Percentiles rank a stretch among this genome's conserved stretches.
phyloP scores from a whole-genome alignment of 1,140 invertebrate genomes.

The Hermatobates lingyangjiaoensis region DNA sequence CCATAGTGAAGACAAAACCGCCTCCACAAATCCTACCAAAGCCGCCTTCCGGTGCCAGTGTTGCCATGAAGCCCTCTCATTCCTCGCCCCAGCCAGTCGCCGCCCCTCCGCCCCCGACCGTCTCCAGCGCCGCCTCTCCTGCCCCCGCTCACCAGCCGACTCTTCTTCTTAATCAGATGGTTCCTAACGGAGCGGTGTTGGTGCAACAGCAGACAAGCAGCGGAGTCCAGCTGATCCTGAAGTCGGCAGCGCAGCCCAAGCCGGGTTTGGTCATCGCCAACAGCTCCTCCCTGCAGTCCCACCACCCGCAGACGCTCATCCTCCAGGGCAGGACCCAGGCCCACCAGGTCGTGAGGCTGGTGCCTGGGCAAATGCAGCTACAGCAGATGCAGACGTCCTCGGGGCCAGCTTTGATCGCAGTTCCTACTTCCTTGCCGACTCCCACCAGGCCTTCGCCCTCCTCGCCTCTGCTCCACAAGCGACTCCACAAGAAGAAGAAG shows the following conservation, averaged over 20 bases:
- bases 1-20: neutral
- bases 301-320: slow-evolving; percentile 12
- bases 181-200: slow-evolving; percentile 20
- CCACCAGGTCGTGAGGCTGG: slow-evolving; percentile 18
- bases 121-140: neutral
- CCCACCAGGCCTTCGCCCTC: slow-evolving; percentile 5
- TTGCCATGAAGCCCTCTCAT: no score
- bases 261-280: slow-evolving; percentile 12
- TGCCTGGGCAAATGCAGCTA: slow-evolving; percentile 25
- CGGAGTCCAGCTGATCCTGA: slow-evolving; percentile 24
- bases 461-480: slow-evolving; percentile 12
- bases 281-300: slow-evolving; percentile 3
- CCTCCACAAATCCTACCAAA: neutral
- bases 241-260: slow-evolving; percentile 21
- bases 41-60: neutral
- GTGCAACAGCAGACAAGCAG: slow-evolving; percentile 24
- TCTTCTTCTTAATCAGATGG: slow-evolving; percentile 12
- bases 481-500: slow-evolving; percentile 29
- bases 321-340: slow-evolving; percentile 14
- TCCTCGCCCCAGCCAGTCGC: no score
- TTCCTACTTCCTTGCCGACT: slow-evolving; percentile 15
- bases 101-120: neutral
- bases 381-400: slow-evolving; percentile 30
- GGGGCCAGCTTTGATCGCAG: slow-evolving; percentile 28
- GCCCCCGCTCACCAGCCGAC: neutral